phyloP scores from a whole-genome alignment of 2,113 vertebrate genomes.

The Phylloscopus trochiloides region DNA sequence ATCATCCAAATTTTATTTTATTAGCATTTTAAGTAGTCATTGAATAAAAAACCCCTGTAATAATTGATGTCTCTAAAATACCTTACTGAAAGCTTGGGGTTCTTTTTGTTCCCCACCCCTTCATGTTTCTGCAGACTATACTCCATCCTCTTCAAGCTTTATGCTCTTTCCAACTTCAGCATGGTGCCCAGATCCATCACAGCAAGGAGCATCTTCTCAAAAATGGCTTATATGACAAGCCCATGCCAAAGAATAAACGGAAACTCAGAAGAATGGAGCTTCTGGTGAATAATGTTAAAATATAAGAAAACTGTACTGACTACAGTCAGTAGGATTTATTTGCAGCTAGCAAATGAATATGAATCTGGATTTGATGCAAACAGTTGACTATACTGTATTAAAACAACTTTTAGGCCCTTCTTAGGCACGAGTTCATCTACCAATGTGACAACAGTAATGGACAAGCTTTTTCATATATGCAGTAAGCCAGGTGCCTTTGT shows the following conservation, averaged over 20 bases:
- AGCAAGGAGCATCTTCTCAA: constrained; percentile 95
- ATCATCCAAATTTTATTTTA: neutral
- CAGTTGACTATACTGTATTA: neutral
- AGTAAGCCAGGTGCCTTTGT: neutral
- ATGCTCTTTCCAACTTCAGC: constrained; percentile 95
- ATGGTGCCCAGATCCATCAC: constrained; percentile 93
- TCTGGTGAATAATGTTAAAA: constrained; percentile 85
- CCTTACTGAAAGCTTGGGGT: neutral
- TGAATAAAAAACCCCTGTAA: neutral
- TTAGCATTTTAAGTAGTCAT: neutral
- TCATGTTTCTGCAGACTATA: constrained; percentile 77
- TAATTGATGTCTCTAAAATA: neutral
- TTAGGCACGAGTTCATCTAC: neutral
- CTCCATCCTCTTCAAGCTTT: constrained; percentile 90
- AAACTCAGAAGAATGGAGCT: constrained; percentile 97
- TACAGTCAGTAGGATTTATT: constrained; percentile 11
- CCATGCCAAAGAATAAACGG: constrained; percentile 96
- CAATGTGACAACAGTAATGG: neutral
- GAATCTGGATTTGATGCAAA: constrained; percentile 12
- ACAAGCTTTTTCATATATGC: neutral
- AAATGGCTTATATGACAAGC: constrained; percentile 91
- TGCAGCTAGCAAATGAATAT: constrained; percentile 19
- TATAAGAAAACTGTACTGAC: constrained; percentile 69
- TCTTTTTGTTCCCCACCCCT: neutral
- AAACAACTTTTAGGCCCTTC: neutral